Evolutionary conservation across 2,888 invertebrate genomes (phyloP).

Genomic region (Eumacrocentrus americanus): DNA sequence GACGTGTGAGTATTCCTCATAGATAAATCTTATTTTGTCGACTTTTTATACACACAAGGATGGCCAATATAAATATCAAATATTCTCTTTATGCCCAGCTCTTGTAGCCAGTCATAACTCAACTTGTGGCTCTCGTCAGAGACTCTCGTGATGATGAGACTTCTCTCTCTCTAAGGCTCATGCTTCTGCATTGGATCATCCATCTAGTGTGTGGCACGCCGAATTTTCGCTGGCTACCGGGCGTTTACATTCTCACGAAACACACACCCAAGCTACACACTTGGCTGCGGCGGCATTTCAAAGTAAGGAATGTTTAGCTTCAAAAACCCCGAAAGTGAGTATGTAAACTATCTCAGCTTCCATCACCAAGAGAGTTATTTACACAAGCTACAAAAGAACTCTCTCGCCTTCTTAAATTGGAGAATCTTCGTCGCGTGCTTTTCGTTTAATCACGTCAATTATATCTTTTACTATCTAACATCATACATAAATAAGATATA

Average conservation of each 20-base stretch:
- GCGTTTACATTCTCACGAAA: constrained; percentile 19
- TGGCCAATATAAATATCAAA: not conserved
- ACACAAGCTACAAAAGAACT: too few species aligned
- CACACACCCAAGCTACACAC: too few species aligned
- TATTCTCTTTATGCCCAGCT: not conserved
- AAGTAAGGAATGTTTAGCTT: constrained; percentile 56
- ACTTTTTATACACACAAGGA: not conserved
- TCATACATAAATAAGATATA: too few species aligned
- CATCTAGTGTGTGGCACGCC: not conserved
- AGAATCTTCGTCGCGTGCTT: too few species aligned
- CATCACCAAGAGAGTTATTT: too few species aligned
- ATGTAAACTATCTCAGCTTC: constrained; percentile 48
- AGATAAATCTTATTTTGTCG: not conserved
- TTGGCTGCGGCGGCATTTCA: constrained; percentile 45
- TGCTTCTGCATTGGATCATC: constrained; percentile 18
- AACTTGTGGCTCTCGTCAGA: constrained; percentile 9
- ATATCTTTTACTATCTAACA: too few species aligned
- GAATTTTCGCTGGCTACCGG: not conserved
- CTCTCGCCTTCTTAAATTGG: too few species aligned
- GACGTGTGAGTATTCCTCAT: not conserved
- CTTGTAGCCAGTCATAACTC: not conserved
- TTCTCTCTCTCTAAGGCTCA: not conserved
- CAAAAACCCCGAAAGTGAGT: constrained; percentile 56
- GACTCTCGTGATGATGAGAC: not conserved
- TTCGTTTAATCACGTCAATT: too few species aligned